A percentile compares a stretch with the other conserved stretches of the same genome.
Conservation (phyloP, 2,888 invertebrate genomes). For the Volucella inanis region DNA sequence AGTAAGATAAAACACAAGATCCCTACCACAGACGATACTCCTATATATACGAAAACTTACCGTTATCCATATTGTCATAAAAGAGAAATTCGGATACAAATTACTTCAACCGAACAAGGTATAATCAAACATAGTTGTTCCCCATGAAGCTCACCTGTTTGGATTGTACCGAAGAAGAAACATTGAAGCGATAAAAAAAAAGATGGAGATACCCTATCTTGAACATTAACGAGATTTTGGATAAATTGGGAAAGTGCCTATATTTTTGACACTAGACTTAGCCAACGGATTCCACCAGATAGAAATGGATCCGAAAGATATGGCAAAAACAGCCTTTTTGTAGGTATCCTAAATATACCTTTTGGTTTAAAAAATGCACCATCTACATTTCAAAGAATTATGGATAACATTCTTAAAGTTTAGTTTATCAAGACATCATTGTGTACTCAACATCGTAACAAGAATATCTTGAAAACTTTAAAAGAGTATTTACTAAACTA, state of each 20-base stretch:
- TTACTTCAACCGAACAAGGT: constrained; percentile 17
- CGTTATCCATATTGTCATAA: constrained; percentile 35
- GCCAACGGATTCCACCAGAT: constrained; percentile 79
- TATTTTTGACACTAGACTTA: constrained; percentile 79
- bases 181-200: too few species aligned
- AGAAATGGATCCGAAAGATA: constrained; percentile 74
- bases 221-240: too few species aligned
- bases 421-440: constrained; percentile 73
- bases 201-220: too few species aligned
- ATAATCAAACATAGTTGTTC: constrained; percentile 23
- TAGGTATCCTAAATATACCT: constrained; percentile 67
- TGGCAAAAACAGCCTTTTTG: constrained; percentile 75
- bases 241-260: constrained; percentile 77
- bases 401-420: constrained; percentile 75
- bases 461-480: too few species aligned
- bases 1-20: constrained; percentile 40
- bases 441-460: too few species aligned
- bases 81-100: constrained; percentile 48
- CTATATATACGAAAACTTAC: constrained; percentile 17
- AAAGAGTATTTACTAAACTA: too few species aligned
- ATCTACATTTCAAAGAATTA: constrained; percentile 59
- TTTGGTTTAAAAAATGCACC: constrained; percentile 67
- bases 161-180: too few species aligned
- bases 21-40: constrained; percentile 11
- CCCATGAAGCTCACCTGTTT: constrained; percentile 28